Evolutionary conservation across 2,797 vertebrate genomes (phyloP).

Genomic region (Enteromius mattozi): DNA sequence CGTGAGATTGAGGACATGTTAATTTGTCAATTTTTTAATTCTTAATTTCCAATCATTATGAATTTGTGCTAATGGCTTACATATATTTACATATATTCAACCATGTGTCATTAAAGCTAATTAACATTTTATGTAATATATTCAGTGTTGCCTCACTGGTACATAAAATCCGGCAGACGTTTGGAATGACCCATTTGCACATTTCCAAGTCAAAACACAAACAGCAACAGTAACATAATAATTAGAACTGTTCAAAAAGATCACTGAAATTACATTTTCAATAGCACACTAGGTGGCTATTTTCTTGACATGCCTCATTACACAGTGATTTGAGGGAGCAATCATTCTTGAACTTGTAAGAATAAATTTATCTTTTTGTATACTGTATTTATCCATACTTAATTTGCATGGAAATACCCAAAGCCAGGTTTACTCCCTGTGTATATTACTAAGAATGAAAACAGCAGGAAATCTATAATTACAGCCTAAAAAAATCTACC

Average conservation of each 20-base stretch:
- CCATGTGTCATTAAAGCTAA: background rate
- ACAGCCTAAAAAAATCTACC: background rate
- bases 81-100: background rate
- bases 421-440: background rate
- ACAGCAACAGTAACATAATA: slow-evolving; percentile 12
- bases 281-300: background rate
- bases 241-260: background rate
- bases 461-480: background rate
- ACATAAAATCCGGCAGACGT: background rate
- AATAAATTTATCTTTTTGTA: slow-evolving; percentile 3
- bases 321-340: background rate
- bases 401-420: slow-evolving; percentile 1
- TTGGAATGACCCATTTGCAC: slow-evolving; percentile 10
- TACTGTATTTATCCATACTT: background rate
- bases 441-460: background rate
- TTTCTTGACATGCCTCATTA: slow-evolving; percentile 1
- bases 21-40: background rate
- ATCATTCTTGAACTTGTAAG: background rate
- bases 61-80: background rate
- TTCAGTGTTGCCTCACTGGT: background rate
- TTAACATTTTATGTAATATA: slow-evolving; percentile 9
- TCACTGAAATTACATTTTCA: background rate
- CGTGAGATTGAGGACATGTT: background rate
- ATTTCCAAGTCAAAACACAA: slow-evolving; percentile 6
- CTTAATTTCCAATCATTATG: background rate